phyloP scores from a whole-genome alignment of 2,888 invertebrate species.

The Acronicta aceris region DNA sequence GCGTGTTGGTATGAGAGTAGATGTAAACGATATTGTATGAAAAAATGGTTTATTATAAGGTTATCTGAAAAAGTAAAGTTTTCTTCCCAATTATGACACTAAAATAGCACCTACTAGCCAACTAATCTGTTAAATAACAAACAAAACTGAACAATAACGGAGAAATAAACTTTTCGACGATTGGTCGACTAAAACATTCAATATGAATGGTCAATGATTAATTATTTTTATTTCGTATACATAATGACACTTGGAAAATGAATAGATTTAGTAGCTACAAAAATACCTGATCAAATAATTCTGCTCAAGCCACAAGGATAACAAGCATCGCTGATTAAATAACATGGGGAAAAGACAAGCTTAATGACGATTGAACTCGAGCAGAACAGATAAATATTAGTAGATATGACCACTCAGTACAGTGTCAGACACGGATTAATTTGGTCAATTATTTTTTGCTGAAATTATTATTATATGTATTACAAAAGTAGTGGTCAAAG shows the following conservation, averaged over 20 bases:
- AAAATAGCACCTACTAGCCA: too few relatives aligned
- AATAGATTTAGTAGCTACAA: constrained; percentile 2
- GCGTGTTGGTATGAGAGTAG: constrained; percentile 34
- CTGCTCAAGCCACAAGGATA: constrained; percentile 7
- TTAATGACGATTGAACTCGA: constrained; percentile 21
- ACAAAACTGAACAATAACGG: too few relatives aligned
- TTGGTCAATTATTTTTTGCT: constrained; percentile 25
- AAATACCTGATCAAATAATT: constrained; percentile 14
- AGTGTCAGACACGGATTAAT: constrained; percentile 17
- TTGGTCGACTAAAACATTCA: too few relatives aligned
- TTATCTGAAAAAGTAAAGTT: background rate
- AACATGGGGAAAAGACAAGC: constrained; percentile 20
- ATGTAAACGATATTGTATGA: constrained; percentile 21
- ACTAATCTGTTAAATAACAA: too few relatives aligned
- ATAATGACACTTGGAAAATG: background rate
- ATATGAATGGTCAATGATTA: too few relatives aligned
- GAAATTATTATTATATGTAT: constrained; percentile 23
- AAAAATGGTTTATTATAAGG: too few relatives aligned
- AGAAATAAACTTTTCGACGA: too few relatives aligned
- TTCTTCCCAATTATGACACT: background rate
- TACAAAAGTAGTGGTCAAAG: constrained; percentile 30
- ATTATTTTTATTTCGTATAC: too few relatives aligned
- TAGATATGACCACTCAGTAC: constrained; percentile 14
- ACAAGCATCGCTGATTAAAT: constrained; percentile 10
- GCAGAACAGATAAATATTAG: constrained; percentile 36